Base-by-base conservation (phyloP, 1,140 invertebrate species). In the Druon quercuslanigerum region DNA sequence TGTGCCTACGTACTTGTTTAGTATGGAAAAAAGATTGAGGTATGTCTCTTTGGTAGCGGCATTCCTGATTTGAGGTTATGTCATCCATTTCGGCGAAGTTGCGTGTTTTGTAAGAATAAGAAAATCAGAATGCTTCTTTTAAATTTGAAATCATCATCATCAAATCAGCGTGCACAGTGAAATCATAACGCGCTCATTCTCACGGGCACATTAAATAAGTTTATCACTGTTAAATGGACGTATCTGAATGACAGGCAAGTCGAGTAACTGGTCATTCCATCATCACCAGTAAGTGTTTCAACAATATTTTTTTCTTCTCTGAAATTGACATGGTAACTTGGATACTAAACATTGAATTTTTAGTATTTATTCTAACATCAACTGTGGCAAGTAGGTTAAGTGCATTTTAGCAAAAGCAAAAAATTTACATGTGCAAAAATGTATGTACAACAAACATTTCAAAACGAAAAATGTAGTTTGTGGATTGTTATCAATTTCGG, bases 21-120 rank as follows among this genome's bases (percentile, higher is more conserved):
- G 33, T 66, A 66, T 66, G 60, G 60, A 66, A 46, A 66, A 66
- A 66, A 66, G 40, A 66, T 66, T 66, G 20, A 66, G 60, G 60
- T 66, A 66, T n/a, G 60, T 66, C 40, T 25, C 20, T 16, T 16
- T 66, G 14, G 14, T 2, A 66, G 20, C 60, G 33, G 25, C 60
- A 9, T 66, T 66, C 40, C 1, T 46, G 33, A n/a, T 16, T 66
- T 66, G 12, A 66, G 60, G 60, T 66, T 66, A 66, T 66, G 60
- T 66, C 40, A 46, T 9, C 6, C 33, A n/a, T 2, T 13, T 66
- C 60, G 25, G 25, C 40, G 60, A 46, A 46, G 4, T 40, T 46
- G 5, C 25, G 1, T 40, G 20, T 46, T 66, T 46, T 66, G 12
- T 57, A 12, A 19, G 9, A 25, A 13, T 57, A 12, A 19, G 2